phyloP scores from a whole-genome alignment of 2,888 invertebrate species.

The Adineta ricciae region DNA sequence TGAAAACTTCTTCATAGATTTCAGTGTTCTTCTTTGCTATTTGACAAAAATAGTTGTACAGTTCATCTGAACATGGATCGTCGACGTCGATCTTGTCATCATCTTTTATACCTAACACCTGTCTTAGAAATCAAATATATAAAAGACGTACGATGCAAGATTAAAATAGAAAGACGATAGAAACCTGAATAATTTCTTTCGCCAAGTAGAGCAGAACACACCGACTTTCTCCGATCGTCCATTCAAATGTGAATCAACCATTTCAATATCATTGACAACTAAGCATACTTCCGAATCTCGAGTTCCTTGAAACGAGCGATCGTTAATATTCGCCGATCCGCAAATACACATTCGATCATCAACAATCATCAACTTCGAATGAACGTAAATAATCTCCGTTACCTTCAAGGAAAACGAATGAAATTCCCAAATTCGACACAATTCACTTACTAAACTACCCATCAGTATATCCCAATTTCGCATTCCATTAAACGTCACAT shows the following conservation, averaged over 20 bases:
- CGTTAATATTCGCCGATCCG: conserved; percentile 95
- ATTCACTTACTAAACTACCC: conserved; percentile 29
- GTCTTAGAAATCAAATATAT: neutral
- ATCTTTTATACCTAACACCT: neutral
- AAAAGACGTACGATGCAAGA: neutral
- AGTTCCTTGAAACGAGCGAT: conserved; percentile 81
- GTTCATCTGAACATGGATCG: conserved; percentile 71
- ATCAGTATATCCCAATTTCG: conserved; percentile 53
- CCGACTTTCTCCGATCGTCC: conserved; percentile 71
- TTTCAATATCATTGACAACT: conserved; percentile 50
- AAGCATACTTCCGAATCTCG: conserved; percentile 82
- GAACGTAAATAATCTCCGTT: conserved; percentile 88
- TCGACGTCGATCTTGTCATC: conserved; percentile 48
- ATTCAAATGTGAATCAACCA: conserved; percentile 57
- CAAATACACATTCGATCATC: conserved; percentile 84
- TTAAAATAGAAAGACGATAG: conserved; percentile 49
- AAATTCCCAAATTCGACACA: too few relatives aligned
- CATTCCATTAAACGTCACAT: conserved; percentile 80
- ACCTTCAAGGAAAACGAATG: too few relatives aligned
- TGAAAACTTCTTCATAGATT: conserved; percentile 67
- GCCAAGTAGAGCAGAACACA: conserved; percentile 69
- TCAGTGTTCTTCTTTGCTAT: conserved; percentile 72
- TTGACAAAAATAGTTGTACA: conserved; percentile 75
- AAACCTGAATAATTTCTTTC: conserved; percentile 66
- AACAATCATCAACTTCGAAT: conserved; percentile 85